Base-by-base conservation (phyloP, 2,113 vertebrate genomes). In the Verasper variegatus region DNA sequence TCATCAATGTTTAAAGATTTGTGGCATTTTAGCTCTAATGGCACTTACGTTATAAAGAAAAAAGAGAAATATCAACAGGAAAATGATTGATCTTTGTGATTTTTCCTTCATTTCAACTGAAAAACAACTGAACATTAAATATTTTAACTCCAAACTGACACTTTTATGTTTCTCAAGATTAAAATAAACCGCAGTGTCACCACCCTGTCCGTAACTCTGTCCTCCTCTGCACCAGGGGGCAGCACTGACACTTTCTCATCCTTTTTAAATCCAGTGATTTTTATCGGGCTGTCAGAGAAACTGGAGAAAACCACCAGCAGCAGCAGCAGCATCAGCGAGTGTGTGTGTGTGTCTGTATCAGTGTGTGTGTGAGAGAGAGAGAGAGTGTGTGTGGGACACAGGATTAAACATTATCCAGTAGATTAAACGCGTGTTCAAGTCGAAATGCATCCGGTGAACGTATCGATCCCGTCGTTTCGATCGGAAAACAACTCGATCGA, bases 401-500 rank as follows among this genome's bases (percentile, higher is more conserved):
- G 7, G 60, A 60, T 65, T 13, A 20, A 45, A 68, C 37, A 56
- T 26, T 27, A 21, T 3, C 5, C 9, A 0, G 1, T 35, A 9
- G 14, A 13, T 42, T 62, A 1, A 2, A 3, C 20, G 35, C 20
- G 20, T 13, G 3, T 11, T 52, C 8, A 10, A 12, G 31, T 24
- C 37, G 80, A 65, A 23, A 95, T 95, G 95, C 92, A 93, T 80
- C 84, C 89, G 0, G 80, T 95, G 71, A 94, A 96, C 88, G 95
- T 99, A 79, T 96, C 91, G 81, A 97, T 99, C 45, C 97, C 97
- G 59, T 97, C 97, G 59, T 99, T 98, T 88, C 96, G 97, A 65
- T 96, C 95, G 23, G 97, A 98, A 86, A 96, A 96, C 91, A 97
- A 91, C 86, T 94, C 95, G 21, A 82, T 96, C 80, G 97, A 99